Percentiles rank a stretch among this genome's conserved stretches.
These are phyloP conservation scores for Piezodorus guildinii DNA, from an alignment of 1,140 invertebrate genomes.

Conservation along the genomic window DNA sequence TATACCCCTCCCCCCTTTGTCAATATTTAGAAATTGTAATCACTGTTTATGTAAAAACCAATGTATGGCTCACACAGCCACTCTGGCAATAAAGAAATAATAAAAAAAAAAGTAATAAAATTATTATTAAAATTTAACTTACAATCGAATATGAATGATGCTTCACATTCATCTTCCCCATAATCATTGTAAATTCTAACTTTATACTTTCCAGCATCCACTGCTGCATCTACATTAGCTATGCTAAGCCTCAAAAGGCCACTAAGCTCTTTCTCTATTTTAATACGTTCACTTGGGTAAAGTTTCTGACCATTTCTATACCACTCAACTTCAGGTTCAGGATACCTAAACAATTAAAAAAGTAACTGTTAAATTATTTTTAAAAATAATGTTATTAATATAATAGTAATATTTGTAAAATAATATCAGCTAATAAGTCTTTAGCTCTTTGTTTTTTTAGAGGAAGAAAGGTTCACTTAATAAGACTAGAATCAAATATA, in stretches of 20 bases:
- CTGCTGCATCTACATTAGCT: slow-evolving; percentile 50
- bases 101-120: too few relatives aligned
- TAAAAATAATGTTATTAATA: not conserved
- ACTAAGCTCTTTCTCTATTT: slow-evolving; percentile 67
- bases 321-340: slow-evolving; percentile 77
- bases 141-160: slow-evolving; percentile 72
- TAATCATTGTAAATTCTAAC: slow-evolving; percentile 71
- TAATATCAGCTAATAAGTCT: not conserved
- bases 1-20: too few relatives aligned
- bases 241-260: slow-evolving; percentile 69
- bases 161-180: slow-evolving; percentile 70
- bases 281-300: slow-evolving; percentile 64
- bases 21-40: too few relatives aligned
- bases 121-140: slow-evolving; percentile 33
- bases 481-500: too few relatives aligned
- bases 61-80: too few relatives aligned
- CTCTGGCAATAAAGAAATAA: too few relatives aligned
- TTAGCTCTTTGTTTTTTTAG: too few relatives aligned
- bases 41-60: too few relatives aligned
- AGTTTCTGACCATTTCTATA: slow-evolving; percentile 67
- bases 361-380: too few relatives aligned
- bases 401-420: not conserved
- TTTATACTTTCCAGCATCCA: slow-evolving; percentile 71
- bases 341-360: slow-evolving; percentile 33
- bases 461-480: too few relatives aligned